These are phyloP conservation scores for Harmothoe impar DNA, from an alignment of 2,888 invertebrate species.

Conservation along the genomic window DNA sequence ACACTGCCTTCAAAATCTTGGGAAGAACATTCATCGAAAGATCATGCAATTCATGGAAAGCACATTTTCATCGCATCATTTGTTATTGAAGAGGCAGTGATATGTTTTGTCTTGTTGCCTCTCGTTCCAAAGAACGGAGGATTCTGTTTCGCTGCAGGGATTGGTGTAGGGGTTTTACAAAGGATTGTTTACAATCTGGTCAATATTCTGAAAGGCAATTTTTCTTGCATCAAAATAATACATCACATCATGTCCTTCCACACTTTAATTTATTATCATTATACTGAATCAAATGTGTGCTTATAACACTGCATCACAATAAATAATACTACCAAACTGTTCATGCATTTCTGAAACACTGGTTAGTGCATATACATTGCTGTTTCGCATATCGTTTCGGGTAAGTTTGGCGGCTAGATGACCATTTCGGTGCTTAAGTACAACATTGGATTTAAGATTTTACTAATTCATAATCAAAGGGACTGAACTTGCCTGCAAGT, in stretches of 20 bases:
- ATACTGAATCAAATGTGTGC: too few relatives aligned
- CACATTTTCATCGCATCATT: too few relatives aligned
- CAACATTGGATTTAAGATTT: neutral
- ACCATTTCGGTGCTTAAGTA: neutral
- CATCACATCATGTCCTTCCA: neutral
- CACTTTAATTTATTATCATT: neutral
- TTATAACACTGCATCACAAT: too few relatives aligned
- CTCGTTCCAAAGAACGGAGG: neutral
- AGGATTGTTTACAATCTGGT: neutral
- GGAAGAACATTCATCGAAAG: too few relatives aligned
- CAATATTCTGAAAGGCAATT: neutral
- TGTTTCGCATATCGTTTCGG: too few relatives aligned
- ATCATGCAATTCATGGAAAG: too few relatives aligned
- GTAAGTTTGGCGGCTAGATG: too few relatives aligned
- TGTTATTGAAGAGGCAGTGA: constrained; percentile 28
- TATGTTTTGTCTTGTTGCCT: constrained; percentile 19
- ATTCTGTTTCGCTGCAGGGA: neutral
- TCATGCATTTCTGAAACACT: too few relatives aligned
- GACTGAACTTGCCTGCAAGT: constrained; percentile 50
- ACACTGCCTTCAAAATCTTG: too few relatives aligned
- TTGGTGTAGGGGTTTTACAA: neutral
- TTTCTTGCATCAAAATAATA: neutral
- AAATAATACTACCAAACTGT: too few relatives aligned
- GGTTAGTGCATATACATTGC: too few relatives aligned
- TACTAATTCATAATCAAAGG: neutral